phyloP scores from a whole-genome alignment of 2,888 invertebrate genomes.

The Diaperis boleti region DNA sequence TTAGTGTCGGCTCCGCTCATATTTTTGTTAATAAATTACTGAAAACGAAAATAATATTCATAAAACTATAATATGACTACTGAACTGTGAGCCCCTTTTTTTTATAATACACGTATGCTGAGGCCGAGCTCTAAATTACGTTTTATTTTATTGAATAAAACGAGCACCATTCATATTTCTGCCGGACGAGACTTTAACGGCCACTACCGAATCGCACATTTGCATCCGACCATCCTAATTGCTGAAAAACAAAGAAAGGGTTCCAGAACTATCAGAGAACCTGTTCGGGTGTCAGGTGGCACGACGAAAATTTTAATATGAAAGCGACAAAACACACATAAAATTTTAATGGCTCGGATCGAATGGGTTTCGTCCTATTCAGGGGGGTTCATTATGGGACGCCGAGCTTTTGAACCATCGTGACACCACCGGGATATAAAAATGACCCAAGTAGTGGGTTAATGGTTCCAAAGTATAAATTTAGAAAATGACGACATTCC shows the following conservation, averaged over 20 bases:
- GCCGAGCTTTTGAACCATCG: too few species aligned
- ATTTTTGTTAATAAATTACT: slow-evolving; percentile 68
- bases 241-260: slow-evolving; percentile 5
- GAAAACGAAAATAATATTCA: slow-evolving; percentile 66
- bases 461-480: too few species aligned
- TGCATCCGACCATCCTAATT: slow-evolving; percentile 38
- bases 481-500: too few species aligned
- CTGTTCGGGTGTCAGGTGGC: not conserved
- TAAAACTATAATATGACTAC: slow-evolving; percentile 67
- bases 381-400: too few species aligned
- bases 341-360: too few species aligned
- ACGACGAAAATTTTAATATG: not conserved
- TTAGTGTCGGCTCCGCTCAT: slow-evolving; percentile 65
- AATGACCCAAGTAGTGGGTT: too few species aligned
- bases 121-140: slow-evolving; percentile 55
- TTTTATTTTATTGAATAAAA: slow-evolving; percentile 60
- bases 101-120: slow-evolving; percentile 53
- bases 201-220: slow-evolving; percentile 53
- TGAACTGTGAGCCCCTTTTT: slow-evolving; percentile 60
- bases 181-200: slow-evolving; percentile 49
- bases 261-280: not conserved
- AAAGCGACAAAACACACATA: too few species aligned
- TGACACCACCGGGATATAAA: too few species aligned
- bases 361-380: too few species aligned
- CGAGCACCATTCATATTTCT: slow-evolving; percentile 51